Base-by-base conservation (phyloP, 2,888 invertebrate species). In the Ischnura elegans region DNA sequence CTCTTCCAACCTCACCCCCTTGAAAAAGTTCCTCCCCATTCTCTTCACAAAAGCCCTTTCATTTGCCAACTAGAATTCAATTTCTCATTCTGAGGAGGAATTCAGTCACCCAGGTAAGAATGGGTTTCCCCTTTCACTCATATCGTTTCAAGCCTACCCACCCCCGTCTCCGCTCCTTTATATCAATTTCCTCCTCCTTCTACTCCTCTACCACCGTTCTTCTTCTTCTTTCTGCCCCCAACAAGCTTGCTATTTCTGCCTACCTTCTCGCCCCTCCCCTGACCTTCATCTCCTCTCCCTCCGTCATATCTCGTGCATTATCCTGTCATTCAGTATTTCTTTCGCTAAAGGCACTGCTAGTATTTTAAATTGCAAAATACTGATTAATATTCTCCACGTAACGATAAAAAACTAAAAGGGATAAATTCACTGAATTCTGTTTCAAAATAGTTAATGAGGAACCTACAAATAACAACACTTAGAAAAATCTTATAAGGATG, bases 101-200 rank as follows among this genome's bases (percentile, higher is more conserved):
- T 86, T 86, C 86, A 86, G 86, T 86, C 86, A 86, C 86, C 86
- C 86, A 86, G 86, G 86, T 86, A 86, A 86, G 86, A 86, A 86
- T 46, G 46, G 86, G 86, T 86, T 86, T 86, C 86, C 46, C 86
- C 86, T 86, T 86, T 86, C 86, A 86, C 86, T 86, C 86, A 86
- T 86, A 36, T 76, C 76, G 76, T 76, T 36, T 76, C 76, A 76
- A 76, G 76, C 29, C 76, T 76, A 29, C 8, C 86, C 46, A 5
- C n/a, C 86, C n/a, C 45, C 45, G 5, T 25, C 86, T 13, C 46
- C 29, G 76, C 45, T 86, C n/a, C 86, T 86, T 86, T 86, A 86
- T 86, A 46, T 46, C 86, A 46, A 45, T 86, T 86, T 46, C 43
- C 86, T 86, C 46, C 86, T 36, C 45, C 86, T 19, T 8, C 86